Evolutionary conservation across 1,140 invertebrate species (phyloP), one percentile per base, ranked within the genome.

Genomic region (Copidosoma floridanum): DNA sequence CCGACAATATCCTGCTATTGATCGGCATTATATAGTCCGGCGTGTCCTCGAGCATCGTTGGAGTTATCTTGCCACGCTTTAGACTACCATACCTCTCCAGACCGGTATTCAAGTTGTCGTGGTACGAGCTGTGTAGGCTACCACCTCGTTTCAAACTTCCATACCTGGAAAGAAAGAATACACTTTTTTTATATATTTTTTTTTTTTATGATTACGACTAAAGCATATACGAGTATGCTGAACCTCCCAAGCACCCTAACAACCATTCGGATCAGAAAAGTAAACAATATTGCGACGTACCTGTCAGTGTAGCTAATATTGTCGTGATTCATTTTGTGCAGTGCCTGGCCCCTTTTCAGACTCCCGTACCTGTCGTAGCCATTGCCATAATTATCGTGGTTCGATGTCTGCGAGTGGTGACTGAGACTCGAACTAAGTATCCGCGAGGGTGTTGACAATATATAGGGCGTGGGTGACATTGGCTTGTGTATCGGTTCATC

Each of bases 361-460:
- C 60, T 62, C 0, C 61, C 55, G 29, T 57, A 63, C 41, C 55
- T 57, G 1, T 57, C 50, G 32, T 23, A 52, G 3, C 47, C 48
- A 65, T 77, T 64, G 26, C 71, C 75, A 18, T 71, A 35, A 64
- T 74, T 64, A 60, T 82, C 74, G 65, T 82, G 67, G 56, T 82
- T 75, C 2, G 82, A 83, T 56, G 76, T 80, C 57, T 83, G 82
- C 10, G 83, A 82, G 60, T 85, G 83, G 50, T 84, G 79, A 27
- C 79, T 80, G 68, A 81, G 64, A 24, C 76, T 79, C 24, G 78
- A 81, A 8, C 66, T 74, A 0, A 80, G 64, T 40, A 81, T 80
- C 8, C 77, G 62, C 40, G 77, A 78, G 64, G 67, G 81, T 75
- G 71, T 75, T 2, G 81, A 66, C 32, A 83, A 52, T 67, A 80